Evolutionary conservation across 2,113 vertebrate genomes (phyloP), one percentile per base, ranked within the genome.

Genomic region (Eulemur rufifrons): DNA sequence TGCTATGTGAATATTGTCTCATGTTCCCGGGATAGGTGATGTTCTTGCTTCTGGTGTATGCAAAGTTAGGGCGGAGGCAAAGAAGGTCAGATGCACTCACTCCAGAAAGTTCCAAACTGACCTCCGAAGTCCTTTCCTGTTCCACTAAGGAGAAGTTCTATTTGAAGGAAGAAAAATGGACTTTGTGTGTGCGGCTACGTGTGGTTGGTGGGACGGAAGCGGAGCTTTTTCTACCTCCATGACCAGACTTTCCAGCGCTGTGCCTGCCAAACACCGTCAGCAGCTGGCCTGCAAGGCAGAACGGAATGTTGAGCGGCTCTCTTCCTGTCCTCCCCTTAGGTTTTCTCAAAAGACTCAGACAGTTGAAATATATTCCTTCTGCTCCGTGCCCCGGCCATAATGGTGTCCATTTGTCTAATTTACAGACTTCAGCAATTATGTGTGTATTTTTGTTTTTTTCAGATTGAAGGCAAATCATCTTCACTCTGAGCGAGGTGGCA

Each of bases 341-440:
- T 98, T 97, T 98, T 97, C 97, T 96, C 95, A 27, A 96, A 98
- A 97, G 97, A 95, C 95, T 91, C 97, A 85, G 82, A 91, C 95
- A 89, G 74, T 95, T 93, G 98, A 98, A 98, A 97, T 1, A 61
- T 84, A 97, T 74, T 95, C 96, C 50, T 54, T 42, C 83, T 39
- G 76, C 47, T 71, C 96, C 81, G 63, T 69, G 61, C 32, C 84
- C 88, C 87, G 97, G 94, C 80, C 80, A 52, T 97, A 97, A 98
- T 98, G 94, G 95, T 97, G 94, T 97, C 96, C 97, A 91, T 97
- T 98, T 98, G 92, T 97, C 97, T 98, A 95, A 97, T 97, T 95
- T 97, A 98, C 94, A 98, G 91, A 97, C 97, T 98, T 98, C 97
- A 97, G 95, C 97, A 96, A 89, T 97, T 95, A 95, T 92, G 68